Percentiles rank a stretch among this genome's conserved stretches.
phyloP scores from a whole-genome alignment of 2,113 vertebrate genomes.

The Heteronetta atricapilla region DNA sequence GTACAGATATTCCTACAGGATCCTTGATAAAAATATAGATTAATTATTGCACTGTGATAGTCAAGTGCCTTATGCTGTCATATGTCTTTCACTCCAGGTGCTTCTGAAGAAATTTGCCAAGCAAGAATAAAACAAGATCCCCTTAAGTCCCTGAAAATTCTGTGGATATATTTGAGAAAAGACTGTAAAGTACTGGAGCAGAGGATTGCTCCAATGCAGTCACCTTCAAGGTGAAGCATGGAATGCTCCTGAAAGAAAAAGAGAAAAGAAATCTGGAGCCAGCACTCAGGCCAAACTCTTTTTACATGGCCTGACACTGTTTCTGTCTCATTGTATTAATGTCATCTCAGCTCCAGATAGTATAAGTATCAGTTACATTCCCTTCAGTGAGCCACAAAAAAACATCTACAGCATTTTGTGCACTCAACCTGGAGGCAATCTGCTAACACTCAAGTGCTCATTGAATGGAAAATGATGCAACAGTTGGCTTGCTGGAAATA shows the following conservation, averaged over 20 bases:
- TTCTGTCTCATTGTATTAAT: not conserved
- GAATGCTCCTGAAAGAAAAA: not conserved
- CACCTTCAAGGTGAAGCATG: not conserved
- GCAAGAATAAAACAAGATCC: not conserved
- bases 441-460: slow-evolving; percentile 54
- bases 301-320: not conserved
- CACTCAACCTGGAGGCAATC: slow-evolving; percentile 61
- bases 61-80: not conserved
- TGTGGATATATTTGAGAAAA: not conserved
- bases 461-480: slow-evolving; percentile 67
- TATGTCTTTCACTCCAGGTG: not conserved
- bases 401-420: slow-evolving; percentile 60
- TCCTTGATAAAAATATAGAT: not conserved
- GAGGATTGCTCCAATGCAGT: not conserved
- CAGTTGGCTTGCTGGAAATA: slow-evolving; percentile 50
- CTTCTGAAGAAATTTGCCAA: not conserved
- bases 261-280: not conserved
- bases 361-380: slow-evolving; percentile 23
- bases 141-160: not conserved
- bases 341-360: not conserved
- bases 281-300: not conserved
- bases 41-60: not conserved
- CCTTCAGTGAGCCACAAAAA: slow-evolving; percentile 63
- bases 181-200: not conserved
- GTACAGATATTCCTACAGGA: not conserved